phyloP scores from a whole-genome alignment of 1,140 invertebrate genomes.

The Catajapyx aquilonaris region DNA sequence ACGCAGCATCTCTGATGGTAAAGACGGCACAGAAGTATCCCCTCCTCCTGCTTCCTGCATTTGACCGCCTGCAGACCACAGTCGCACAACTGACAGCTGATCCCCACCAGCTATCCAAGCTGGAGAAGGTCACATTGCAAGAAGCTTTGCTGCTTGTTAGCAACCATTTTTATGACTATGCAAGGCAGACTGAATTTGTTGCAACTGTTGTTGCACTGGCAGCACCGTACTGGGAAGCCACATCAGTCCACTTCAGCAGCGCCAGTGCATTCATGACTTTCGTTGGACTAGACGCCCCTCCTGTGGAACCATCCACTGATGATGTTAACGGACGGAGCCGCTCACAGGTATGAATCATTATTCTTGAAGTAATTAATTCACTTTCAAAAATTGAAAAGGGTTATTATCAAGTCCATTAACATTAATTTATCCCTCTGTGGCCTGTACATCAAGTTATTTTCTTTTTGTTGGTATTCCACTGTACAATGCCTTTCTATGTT shows the following conservation, averaged over 20 bases:
- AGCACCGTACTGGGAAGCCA: constrained; percentile 33
- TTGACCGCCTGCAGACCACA: constrained; percentile 56
- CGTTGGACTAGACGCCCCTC: constrained; percentile 47
- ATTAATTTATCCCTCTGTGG: too few relatives aligned
- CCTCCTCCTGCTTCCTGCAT: constrained; percentile 58
- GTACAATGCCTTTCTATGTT: too few relatives aligned
- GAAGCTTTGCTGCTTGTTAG: constrained; percentile 60
- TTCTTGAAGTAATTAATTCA: too few relatives aligned
- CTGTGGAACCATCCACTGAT: constrained; percentile 34
- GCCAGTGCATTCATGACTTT: constrained; percentile 48
- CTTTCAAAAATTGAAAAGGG: too few relatives aligned
- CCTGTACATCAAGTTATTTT: too few relatives aligned
- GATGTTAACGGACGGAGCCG: constrained; percentile 32
- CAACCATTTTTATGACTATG: constrained; percentile 75
- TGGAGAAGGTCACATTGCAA: constrained; percentile 39
- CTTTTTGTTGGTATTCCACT: too few relatives aligned
- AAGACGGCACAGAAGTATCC: constrained; percentile 76
- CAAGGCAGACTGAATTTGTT: constrained; percentile 58
- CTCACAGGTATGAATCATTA: too few relatives aligned
- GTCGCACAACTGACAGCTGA: constrained; percentile 40
- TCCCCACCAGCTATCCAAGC: constrained; percentile 45
- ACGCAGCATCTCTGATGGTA: constrained; percentile 71
- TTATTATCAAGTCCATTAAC: too few relatives aligned
- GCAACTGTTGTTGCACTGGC: constrained; percentile 48
- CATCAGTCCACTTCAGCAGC: constrained; percentile 32